phyloP scores from a whole-genome alignment of 2,797 vertebrate species.

The Petrocephalus schoutedeni region DNA sequence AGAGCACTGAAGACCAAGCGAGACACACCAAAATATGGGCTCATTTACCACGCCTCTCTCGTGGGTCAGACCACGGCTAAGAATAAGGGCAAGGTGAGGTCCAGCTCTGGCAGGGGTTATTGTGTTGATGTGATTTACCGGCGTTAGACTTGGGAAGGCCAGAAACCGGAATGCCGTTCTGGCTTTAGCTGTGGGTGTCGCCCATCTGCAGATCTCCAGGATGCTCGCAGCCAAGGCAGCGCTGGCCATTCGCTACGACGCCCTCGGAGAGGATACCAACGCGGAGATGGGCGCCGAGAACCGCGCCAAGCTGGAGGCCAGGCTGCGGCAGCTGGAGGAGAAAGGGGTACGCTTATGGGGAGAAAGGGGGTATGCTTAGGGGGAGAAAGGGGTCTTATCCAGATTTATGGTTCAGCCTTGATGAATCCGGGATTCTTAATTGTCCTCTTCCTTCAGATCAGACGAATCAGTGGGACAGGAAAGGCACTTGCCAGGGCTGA shows the following conservation, averaged over 20 bases:
- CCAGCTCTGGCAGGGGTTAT: no score
- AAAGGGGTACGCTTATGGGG: constrained; percentile 73
- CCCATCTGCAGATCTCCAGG: constrained; percentile 77
- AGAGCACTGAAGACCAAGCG: constrained; percentile 88
- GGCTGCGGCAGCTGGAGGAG: constrained; percentile 84
- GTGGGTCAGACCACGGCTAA: constrained; percentile 92
- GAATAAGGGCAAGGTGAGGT: constrained; percentile 92
- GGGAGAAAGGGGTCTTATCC: background rate
- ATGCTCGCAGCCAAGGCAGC: constrained; percentile 92
- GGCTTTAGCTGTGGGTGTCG: background rate
- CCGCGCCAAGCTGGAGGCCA: constrained; percentile 84
- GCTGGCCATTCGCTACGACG: constrained; percentile 88
- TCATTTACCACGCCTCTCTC: constrained; percentile 94
- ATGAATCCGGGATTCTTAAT: constrained; percentile 34
- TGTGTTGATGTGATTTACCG: background rate
- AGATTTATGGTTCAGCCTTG: constrained; percentile 29
- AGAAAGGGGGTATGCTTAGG: constrained; percentile 58
- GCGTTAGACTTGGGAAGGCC: background rate
- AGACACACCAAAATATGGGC: constrained; percentile 94
- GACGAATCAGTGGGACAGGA: constrained; percentile 90
- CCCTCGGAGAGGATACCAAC: constrained; percentile 86
- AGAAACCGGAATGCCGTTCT: background rate
- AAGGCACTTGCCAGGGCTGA: constrained; percentile 86
- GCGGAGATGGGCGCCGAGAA: constrained; percentile 88
- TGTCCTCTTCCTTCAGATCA: constrained; percentile 61